Evolutionary conservation across 2,888 invertebrate genomes (phyloP).

Genomic region (Nesidiocoris tenuis): DNA sequence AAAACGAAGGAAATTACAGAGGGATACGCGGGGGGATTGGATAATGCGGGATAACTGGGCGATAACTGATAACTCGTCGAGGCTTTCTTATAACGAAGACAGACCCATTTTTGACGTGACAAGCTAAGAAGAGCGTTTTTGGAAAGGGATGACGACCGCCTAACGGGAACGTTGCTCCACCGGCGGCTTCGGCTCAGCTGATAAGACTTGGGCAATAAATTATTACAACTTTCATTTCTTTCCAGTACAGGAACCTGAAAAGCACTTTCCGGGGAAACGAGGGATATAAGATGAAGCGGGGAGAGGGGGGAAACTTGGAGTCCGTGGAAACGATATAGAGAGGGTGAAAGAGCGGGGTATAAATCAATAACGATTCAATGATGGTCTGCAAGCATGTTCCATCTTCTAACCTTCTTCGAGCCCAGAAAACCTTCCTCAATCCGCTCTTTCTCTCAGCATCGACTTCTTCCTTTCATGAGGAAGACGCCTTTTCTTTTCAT

Average conservation of each 20-base stretch:
- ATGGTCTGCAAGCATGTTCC: slow-evolving; percentile 43
- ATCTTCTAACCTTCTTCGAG: slow-evolving; percentile 14
- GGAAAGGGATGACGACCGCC: not conserved
- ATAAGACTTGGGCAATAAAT: slow-evolving; percentile 44
- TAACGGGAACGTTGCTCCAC: not conserved
- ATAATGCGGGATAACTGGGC: not conserved
- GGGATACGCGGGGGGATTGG: not conserved
- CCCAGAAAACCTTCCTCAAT: not conserved
- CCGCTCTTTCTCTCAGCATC: not conserved
- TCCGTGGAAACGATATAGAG: slow-evolving; percentile 11
- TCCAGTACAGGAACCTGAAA: slow-evolving; percentile 25
- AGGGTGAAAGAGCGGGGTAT: slow-evolving; percentile 22
- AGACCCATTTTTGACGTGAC: not conserved
- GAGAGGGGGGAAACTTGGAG: not conserved
- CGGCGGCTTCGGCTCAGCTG: not conserved
- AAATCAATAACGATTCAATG: slow-evolving; percentile 45
- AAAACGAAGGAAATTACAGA: not conserved
- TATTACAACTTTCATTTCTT: slow-evolving; percentile 47
- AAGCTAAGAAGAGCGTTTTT: not conserved
- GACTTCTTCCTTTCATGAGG: slow-evolving; percentile 8
- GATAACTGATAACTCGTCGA: not conserved
- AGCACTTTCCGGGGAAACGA: not conserved
- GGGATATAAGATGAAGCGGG: slow-evolving; percentile 4
- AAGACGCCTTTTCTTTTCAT: slow-evolving; percentile 27
- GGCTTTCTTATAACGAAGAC: not conserved